phyloP scores from a whole-genome alignment of 2,888 invertebrate species.

The Leptinotarsa rubiginosa region DNA sequence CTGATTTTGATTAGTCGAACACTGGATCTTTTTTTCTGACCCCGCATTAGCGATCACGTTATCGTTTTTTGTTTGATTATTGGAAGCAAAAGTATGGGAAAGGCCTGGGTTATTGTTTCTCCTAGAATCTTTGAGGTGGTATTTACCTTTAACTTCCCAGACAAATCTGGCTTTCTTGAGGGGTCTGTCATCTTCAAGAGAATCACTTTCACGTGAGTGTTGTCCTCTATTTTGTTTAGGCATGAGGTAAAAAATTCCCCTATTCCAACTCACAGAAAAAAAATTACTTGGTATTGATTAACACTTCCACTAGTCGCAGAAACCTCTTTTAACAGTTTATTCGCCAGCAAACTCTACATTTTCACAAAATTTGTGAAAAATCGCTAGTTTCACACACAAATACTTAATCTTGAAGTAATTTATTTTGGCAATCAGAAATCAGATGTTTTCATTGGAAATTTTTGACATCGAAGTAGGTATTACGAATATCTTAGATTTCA shows the following conservation, averaged over 20 bases:
- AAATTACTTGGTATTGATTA: background rate
- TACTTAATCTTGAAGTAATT: too few species aligned
- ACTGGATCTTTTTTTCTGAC: conserved; percentile 23
- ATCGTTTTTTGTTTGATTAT: conserved; percentile 31
- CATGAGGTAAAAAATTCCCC: conserved; percentile 25
- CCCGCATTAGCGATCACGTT: conserved; percentile 25
- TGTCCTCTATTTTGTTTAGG: conserved; percentile 60
- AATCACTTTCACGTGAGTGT: conserved; percentile 69
- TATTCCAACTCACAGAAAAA: background rate
- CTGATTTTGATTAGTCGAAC: conserved; percentile 32
- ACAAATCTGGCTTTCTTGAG: conserved; percentile 76
- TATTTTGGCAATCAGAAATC: background rate
- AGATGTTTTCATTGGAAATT: background rate
- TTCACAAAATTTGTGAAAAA: too few species aligned
- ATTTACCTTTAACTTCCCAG: conserved; percentile 77
- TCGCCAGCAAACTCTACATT: too few species aligned
- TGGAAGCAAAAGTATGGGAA: conserved; percentile 30
- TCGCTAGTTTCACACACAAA: too few species aligned
- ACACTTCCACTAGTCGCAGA: background rate
- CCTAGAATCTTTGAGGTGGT: conserved; percentile 70
- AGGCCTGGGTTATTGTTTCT: conserved; percentile 39
- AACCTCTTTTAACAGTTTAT: background rate
- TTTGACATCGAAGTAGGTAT: background rate
- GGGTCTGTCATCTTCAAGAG: conserved; percentile 70
- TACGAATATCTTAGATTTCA: too few species aligned